phyloP scores from a whole-genome alignment of 2,888 invertebrate species.

The Prostheceraeus crozeri region DNA sequence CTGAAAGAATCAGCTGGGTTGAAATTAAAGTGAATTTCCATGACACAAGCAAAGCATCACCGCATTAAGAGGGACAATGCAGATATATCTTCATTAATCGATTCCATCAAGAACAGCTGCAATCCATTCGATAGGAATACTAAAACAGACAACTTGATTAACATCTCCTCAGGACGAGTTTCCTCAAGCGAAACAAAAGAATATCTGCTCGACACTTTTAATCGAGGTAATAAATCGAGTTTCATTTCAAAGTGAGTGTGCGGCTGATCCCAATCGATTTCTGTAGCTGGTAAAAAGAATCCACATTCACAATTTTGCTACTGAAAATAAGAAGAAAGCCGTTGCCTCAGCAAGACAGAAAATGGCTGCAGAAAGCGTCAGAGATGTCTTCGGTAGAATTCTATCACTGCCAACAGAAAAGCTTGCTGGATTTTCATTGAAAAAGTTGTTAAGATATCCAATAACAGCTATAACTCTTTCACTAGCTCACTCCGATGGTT shows the following conservation, averaged over 20 bases:
- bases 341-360: too few relatives aligned
- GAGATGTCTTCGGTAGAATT: constrained; percentile 15
- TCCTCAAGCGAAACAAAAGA: too few relatives aligned
- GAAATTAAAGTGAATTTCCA: constrained; percentile 22
- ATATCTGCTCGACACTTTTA: too few relatives aligned
- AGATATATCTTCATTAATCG: constrained; percentile 22
- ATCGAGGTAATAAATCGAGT: too few relatives aligned
- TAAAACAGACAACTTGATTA: too few relatives aligned
- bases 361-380: constrained; percentile 24
- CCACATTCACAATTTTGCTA: too few relatives aligned
- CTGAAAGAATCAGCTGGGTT: constrained; percentile 30
- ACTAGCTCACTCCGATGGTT: constrained; percentile 34
- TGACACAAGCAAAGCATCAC: constrained; percentile 23
- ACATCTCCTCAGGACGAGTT: too few relatives aligned
- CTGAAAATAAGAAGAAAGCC: too few relatives aligned
- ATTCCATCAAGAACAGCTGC: constrained; percentile 32
- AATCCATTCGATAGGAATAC: too few relatives aligned
- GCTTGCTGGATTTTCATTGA: constrained; percentile 2
- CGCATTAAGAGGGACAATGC: constrained; percentile 34
- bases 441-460: constrained; percentile 21
- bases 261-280: too few relatives aligned
- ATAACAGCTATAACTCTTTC: constrained; percentile 17
- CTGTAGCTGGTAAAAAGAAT: too few relatives aligned
- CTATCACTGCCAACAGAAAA: constrained; percentile 6
- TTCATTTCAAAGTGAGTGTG: too few relatives aligned